A percentile compares a stretch with the other conserved stretches of the same genome.
Evolutionary conservation across 2,113 vertebrate species (phyloP).

Genomic region (Cheilinus undulatus): DNA sequence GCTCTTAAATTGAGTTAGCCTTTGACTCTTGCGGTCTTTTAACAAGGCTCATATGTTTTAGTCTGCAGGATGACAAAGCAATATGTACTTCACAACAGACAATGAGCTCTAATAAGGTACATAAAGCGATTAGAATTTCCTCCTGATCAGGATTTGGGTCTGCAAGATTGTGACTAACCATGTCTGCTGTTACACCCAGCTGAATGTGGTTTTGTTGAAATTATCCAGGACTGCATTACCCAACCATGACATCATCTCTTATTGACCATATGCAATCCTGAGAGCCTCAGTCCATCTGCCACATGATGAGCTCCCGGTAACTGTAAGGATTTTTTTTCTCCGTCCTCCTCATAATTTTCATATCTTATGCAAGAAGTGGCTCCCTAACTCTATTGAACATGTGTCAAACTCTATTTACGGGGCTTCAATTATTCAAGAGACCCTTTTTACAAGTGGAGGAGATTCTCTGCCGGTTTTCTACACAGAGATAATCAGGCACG

Average conservation of each 20-base stretch:
- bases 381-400: conserved; percentile 53
- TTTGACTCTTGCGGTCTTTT: conserved; percentile 47
- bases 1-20: conserved; percentile 60
- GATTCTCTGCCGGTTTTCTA: conserved; percentile 18
- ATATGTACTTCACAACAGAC: conserved; percentile 13
- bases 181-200: conserved; percentile 2
- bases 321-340: conserved; percentile 21
- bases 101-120: conserved; percentile 13
- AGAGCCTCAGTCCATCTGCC: conserved; percentile 52
- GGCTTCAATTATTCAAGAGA: conserved; percentile 74
- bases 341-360: conserved; percentile 37
- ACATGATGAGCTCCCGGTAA: conserved; percentile 12
- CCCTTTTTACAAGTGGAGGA: conserved; percentile 40
- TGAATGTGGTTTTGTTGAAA: conserved; percentile 43
- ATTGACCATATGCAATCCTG: conserved; percentile 44
- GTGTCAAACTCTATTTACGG: conserved; percentile 64
- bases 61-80: conserved; percentile 23
- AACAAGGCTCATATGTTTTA: conserved; percentile 22
- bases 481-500: conserved; percentile 5
- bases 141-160: conserved; percentile 37
- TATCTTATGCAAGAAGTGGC: conserved; percentile 44
- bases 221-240: conserved; percentile 52
- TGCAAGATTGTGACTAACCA: conserved; percentile 15
- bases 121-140: conserved; percentile 32
- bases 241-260: conserved; percentile 68